Evolutionary conservation across 2,113 vertebrate species (phyloP), one percentile per base, ranked within the genome.

Genomic region (Platysteira castanea): DNA sequence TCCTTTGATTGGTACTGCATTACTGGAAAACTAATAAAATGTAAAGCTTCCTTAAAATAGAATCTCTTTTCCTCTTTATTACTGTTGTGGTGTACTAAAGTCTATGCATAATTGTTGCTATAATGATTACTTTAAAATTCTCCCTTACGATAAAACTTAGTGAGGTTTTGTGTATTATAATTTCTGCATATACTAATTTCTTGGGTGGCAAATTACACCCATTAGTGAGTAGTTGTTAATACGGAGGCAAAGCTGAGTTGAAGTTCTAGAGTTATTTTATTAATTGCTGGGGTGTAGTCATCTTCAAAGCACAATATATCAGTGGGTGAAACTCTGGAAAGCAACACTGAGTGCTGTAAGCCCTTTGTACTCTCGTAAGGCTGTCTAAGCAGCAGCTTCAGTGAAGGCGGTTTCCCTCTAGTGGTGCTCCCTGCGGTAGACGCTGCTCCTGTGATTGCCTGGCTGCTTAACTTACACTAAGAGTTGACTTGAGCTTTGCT

Each of bases 291-390:
- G 4, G 9, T 46, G 23, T 21, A 49, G 18, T 75, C 4, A 20
- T 53, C 56, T 79, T 87, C 35, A 70, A 61, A 53, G 20, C 37
- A 53, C 89, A 87, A 33, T 11, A 5, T 13, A 42, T 52, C 31
- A 23, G 22, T 2, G 3, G 16, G 42, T 33, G 68, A 16, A 41
- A 28, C 79, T 53, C 47, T 28, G 41, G 16, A 26, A 78, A 70
- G 39, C 67, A 63, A 0, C 7, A 4, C 0, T 18, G 50, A 50
- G 42, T 49, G 1, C 15, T 26, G 31, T 19, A 21, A 9, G 39
- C 46, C 26, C 17, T 56, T 60, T 52, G 50, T 47, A 3, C 10
- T 82, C 41, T 0, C 0, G 0, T 18, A 3, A 15, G 57, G 0
- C 17, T 5, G 19, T 8, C 6, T 3, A 1, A 74, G 31, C 54